Base-by-base conservation (phyloP, 1,140 invertebrate species). In the Anthonomus grandis region DNA sequence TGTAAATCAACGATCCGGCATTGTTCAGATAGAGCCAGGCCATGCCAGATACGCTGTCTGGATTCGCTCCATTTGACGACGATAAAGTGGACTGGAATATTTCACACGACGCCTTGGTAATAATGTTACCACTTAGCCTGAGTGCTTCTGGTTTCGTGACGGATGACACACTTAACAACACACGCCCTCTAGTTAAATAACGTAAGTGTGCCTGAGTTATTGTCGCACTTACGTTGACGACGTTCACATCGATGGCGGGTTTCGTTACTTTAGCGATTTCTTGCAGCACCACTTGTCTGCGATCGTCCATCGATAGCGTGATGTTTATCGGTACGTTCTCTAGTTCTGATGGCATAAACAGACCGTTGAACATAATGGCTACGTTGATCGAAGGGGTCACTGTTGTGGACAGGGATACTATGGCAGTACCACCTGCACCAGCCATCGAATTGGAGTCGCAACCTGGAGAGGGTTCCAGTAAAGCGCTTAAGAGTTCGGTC, bases 341-440 rank as follows among this genome's bases (percentile, higher is more conserved):
- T 0, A 79, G 75, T 54, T 89, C 86, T 42, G 83, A 78, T 0
- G 80, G 72, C 0, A 77, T 72, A 49, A 93, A 90, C 0, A 93
- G 74, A 0, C 90, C 91, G 60, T 90, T 92, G 67, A 92, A 92
- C 0, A 91, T 80, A 0, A 93, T 70, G 0, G 86, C 87, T 0
- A 93, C 70, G 64, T 93, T 90, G 49, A 93, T 81, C 2, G 86
- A 89, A 0, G 89, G 88, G 0, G 86, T 82, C 0, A 88, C 82
- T 0, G 85, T 81, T 1, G 86, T 84, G 1, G 83, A 86, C 0
- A 86, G 86, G 0, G 90, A 90, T 0, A 95, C 85, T 12, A 93
- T 86, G 3, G 90, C 91, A 0, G 91, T 93, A 1, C 89, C 92
- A 12, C 89, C 90, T 18, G 84, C 81, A 2, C 87, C 87, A 9